Base-by-base conservation (phyloP, 2,888 invertebrate genomes). In the Diplolepis rosae region DNA sequence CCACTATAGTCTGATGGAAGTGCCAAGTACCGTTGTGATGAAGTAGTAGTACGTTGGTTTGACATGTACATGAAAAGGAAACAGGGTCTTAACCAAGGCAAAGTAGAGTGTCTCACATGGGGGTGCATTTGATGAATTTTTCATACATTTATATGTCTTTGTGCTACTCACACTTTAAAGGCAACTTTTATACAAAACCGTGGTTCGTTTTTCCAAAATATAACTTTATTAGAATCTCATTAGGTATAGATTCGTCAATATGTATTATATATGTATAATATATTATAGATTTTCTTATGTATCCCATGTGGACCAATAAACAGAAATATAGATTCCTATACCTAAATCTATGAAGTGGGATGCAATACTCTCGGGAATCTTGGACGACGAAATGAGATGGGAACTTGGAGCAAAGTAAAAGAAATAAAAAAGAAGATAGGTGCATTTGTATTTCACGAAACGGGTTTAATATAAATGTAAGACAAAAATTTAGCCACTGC, bases 1-100 rank as follows among this genome's bases (percentile, higher is more conserved):
- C 79, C 83, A 76, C 79, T 80, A 79, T 78, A 80, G 76, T 80
- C 80, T 77, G 81, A 82, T 81, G 81, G 80, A 84, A 86, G 85
- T 86, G 84, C 84, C 85, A 85, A 78, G 78, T 75, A 74, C 78
- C 73, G 65, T 68, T 74, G 73, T 74, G 72, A 74, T 74, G 72
- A 72, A 77, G 72, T 74, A 77, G 72, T 74, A 72, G 69, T 76
- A 73, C 70, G 69, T 72, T 69, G 72, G 73, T 77, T 76, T 76
- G 69, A 70, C 69, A 18, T 45, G 18, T 45, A 45, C 18, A 18
- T 45, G 45, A 42, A 42, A 18, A 45, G 4, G 18, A 45, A 45
- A 45, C 7, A 18, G 45, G 45, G 42, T 45, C 18, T n/a, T 15
- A 45, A 45, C 6, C 15, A 15, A 18, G 15, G 15, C 42, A 35